Conservation (phyloP, 2,888 invertebrate genomes). For the Acholoe squamosa region DNA sequence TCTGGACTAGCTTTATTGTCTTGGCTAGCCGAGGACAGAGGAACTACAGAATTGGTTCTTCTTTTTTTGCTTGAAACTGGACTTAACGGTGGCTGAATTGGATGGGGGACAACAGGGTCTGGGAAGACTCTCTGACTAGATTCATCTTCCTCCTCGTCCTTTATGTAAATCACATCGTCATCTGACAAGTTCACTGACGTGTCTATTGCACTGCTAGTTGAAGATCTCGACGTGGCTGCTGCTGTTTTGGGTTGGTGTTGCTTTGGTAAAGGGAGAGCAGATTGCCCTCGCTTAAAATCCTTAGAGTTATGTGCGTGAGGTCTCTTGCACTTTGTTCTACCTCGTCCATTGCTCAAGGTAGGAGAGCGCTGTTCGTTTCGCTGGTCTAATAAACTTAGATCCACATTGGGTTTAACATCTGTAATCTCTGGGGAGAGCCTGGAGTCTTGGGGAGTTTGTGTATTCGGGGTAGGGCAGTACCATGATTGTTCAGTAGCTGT, state of each 20-base stretch:
- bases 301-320: background rate
- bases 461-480: background rate
- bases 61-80: background rate
- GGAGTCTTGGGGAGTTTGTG: background rate
- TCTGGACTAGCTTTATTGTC: background rate
- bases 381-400: background rate
- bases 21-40: background rate
- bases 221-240: background rate
- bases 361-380: background rate
- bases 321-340: background rate
- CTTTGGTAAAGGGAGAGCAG: background rate
- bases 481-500: background rate
- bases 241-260: background rate
- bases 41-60: background rate
- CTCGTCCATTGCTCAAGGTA: slow-evolving; percentile 6
- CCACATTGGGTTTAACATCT: background rate
- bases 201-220: background rate
- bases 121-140: background rate
- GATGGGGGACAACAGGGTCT: background rate
- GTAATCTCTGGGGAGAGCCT: background rate
- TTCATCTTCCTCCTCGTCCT: slow-evolving; percentile 18
- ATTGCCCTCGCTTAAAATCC: background rate
- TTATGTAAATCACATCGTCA: background rate
- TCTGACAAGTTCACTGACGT: background rate
- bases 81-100: background rate